Base-by-base conservation (phyloP, 2,888 invertebrate species). In the Onthophagus sagittarius region DNA sequence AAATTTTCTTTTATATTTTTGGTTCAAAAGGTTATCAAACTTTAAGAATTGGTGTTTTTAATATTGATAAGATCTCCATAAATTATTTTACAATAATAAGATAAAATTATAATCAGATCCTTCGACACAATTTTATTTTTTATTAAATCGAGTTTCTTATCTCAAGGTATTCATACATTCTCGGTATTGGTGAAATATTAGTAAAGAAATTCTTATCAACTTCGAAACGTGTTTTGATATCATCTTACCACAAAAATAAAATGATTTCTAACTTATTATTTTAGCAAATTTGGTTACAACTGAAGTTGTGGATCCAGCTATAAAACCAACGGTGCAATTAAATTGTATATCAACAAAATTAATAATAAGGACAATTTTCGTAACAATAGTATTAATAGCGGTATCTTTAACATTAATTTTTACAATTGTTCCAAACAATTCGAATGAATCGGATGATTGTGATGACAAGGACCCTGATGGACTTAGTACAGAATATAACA, bases 221-320 rank as follows among this genome's bases (percentile, higher is more conserved):
- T 62, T 32, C 32, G 15, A 14, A 32, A 39, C 13, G 13, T 70
- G 63, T 32, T 63, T 32, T 23, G 23, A 14, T 33, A 15, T 32
- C 62, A 63, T 32, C 31, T 9, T 15, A 67, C 31, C 15, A 64
- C 11, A n/a, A 67, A 23, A 15, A 67, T 7, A 15, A 7, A 67
- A n/a, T 67, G 32, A 63, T 2, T 63, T 33, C n/a, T 15, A 13
- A 62, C n/a, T 63, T 70, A 32, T 33, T 62, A 70, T 73, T 73
- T 31, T 64, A 74, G 74, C 72, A 11, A 70, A 72, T 32, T 65
- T 72, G 72, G 72, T 73, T 9, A 71, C 71, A 11, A 62, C 71
- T n/a, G 65, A 74, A 11, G 63, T 15, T 63, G 13, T 70, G 62
- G 31, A 62, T 14, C 62, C 53, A 15, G 69, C 62, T 13, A 23